Evolutionary conservation across 2,113 vertebrate genomes (phyloP).

Genomic region (Otolemur garnettii): DNA sequence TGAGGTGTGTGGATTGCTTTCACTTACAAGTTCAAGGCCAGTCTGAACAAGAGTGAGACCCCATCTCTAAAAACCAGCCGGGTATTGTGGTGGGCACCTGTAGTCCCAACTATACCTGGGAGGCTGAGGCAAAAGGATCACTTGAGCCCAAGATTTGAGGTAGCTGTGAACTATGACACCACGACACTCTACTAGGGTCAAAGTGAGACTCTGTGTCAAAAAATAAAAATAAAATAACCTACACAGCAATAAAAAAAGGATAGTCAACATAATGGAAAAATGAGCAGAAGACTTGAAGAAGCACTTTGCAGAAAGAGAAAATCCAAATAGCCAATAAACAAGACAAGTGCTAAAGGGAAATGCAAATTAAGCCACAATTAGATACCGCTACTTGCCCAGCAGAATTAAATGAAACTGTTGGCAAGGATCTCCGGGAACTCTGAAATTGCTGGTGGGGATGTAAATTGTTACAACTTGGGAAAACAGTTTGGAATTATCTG

Average conservation of each 20-base stretch:
- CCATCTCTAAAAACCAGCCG: too few species aligned
- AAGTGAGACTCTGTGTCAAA: too few species aligned
- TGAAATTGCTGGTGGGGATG: conserved; percentile 21
- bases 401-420: conserved; percentile 25
- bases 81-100: too few species aligned
- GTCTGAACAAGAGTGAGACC: too few species aligned
- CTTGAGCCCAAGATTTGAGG: too few species aligned
- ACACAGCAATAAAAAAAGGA: background rate
- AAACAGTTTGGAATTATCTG: conserved; percentile 22
- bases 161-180: too few species aligned
- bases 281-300: conserved; percentile 16
- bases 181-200: too few species aligned
- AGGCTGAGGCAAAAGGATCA: too few species aligned
- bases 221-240: background rate
- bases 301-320: conserved; percentile 14
- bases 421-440: background rate
- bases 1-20: too few species aligned
- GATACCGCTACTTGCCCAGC: background rate
- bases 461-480: conserved; percentile 15
- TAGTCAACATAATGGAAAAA: background rate
- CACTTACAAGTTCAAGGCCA: too few species aligned
- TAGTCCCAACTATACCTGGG: too few species aligned
- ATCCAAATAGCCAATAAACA: background rate
- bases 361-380: conserved; percentile 11
- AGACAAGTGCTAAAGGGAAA: background rate